Evolutionary conservation across 64 coral and sea anemone species (phyloP), one percentile per base, ranked within the genome.

Genomic region (Montipora cactus): DNA sequence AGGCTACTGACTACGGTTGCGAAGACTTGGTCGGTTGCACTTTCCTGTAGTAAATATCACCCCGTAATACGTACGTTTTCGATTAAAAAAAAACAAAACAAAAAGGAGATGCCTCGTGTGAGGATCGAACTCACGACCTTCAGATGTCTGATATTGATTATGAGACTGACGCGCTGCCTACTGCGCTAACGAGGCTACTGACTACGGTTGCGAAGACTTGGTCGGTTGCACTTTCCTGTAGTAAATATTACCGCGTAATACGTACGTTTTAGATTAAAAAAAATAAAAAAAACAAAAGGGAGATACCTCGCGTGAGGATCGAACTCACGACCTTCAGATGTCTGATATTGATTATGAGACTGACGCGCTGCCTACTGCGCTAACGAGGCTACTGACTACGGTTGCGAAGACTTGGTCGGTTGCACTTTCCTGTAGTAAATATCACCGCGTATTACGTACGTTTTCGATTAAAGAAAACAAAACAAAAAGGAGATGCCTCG

Each of bases 361-460:
- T 94, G 92, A 94, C 92, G 92, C 92, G 92, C 92, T 94, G 92
- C 92, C 92, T 94, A 89, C 92, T 94, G 92, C 92, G 92, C 84
- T 89, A 94, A 89, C 85, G 85, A 94, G 92, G 92, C 15, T 28
- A 93, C 82, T 87, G 81, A 93, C 81, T 93, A 58, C 87, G 74
- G 87, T 87, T 1, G 25, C 25, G 1, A 28, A 28, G 25, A 28
- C 1, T 28, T 28, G 25, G 1, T 28, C 25, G 1, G 25, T 28
- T 28, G 25, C 25, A 28, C 25, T 28, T 28, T 28, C 25, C 25
- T 28, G 25, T 28, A 28, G 1, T 28, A 28, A 28, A 28, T 28
- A 28, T 28, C 25, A 28, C 25, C 25, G 25, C 1, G 25, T 28
- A 28, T 1, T 28, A 28, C 25, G 25, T 28, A 28, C 25, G 25